These are phyloP conservation scores for Lacerta viridis DNA, from an alignment of 2,797 vertebrate species.

Conservation along the genomic window DNA sequence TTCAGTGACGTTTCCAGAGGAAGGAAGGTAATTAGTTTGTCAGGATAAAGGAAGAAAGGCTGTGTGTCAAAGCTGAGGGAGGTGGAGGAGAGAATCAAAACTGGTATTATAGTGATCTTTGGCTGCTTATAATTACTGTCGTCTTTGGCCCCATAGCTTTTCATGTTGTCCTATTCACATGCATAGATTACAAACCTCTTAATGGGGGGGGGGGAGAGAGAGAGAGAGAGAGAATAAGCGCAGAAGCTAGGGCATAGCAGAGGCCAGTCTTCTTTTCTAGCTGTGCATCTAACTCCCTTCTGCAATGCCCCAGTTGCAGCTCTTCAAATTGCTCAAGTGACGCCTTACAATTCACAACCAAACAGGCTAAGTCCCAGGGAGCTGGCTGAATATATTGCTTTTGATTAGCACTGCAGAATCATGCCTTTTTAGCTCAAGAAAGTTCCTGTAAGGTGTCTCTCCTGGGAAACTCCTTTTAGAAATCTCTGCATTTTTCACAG, in stretches of 20 bases:
- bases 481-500: slow-evolving; percentile 31
- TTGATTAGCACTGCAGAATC: slow-evolving; percentile 30
- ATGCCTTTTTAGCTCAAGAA: slow-evolving; percentile 38
- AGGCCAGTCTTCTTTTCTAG: background rate
- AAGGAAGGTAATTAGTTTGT: background rate
- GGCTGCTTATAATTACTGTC: background rate
- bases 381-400: background rate
- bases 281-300: background rate
- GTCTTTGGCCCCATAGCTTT: background rate
- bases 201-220: too few species aligned
- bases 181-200: slow-evolving; percentile 3
- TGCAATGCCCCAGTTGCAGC: background rate
- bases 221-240: too few species aligned
- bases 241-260: background rate
- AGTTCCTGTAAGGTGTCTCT: slow-evolving; percentile 32
- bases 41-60: background rate
- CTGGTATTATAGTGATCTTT: background rate
- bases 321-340: background rate
- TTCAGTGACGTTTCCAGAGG: background rate
- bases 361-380: slow-evolving; percentile 24
- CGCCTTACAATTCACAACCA: slow-evolving; percentile 25
- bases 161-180: background rate
- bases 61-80: background rate
- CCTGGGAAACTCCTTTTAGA: slow-evolving; percentile 33
- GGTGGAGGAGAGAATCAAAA: background rate